These are phyloP conservation scores for Smithornis capensis DNA, from an alignment of 2,113 vertebrate genomes.

Conservation along the genomic window DNA sequence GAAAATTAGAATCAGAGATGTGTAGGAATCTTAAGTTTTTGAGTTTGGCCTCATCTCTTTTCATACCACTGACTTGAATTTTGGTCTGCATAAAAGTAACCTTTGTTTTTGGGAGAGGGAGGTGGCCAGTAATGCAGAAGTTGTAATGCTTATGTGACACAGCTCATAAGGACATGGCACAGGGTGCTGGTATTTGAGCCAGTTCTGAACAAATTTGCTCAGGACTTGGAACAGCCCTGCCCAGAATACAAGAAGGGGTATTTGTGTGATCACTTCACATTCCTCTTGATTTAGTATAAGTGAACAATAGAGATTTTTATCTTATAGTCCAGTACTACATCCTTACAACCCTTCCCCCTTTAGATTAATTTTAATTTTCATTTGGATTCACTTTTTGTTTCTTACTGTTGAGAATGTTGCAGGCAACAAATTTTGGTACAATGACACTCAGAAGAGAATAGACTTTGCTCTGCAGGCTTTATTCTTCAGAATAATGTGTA, in stretches of 20 bases:
- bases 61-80: background rate
- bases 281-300: background rate
- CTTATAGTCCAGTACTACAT: background rate
- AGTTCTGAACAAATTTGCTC: background rate
- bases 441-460: background rate
- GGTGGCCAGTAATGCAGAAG: background rate
- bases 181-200: background rate
- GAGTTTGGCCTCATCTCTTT: background rate
- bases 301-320: background rate
- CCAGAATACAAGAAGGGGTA: background rate
- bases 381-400: background rate
- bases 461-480: background rate
- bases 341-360: rapidly evolving
- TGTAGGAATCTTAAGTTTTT: background rate
- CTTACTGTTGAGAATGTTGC: background rate
- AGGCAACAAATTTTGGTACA: background rate
- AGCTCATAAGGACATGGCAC: background rate
- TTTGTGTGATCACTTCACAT: background rate
- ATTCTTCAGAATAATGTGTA: background rate
- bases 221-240: background rate
- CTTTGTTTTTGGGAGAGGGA: background rate
- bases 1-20: background rate
- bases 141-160: background rate
- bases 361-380: background rate
- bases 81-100: background rate